Percentiles rank a stretch among this genome's conserved stretches.
Evolutionary conservation across 2,888 invertebrate genomes (phyloP).

Genomic region (Gortyna flavago): DNA sequence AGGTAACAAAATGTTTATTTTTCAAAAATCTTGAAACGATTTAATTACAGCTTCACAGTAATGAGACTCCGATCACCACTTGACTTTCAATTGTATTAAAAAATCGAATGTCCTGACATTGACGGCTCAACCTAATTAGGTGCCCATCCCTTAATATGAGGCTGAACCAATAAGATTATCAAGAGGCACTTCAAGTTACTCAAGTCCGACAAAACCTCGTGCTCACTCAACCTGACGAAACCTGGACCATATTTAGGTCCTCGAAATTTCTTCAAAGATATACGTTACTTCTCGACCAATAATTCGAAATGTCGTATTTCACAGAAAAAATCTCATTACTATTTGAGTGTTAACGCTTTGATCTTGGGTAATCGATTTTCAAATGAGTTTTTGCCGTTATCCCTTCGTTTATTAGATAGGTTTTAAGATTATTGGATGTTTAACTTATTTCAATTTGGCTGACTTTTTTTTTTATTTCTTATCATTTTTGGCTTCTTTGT

Average conservation of each 20-base stretch:
- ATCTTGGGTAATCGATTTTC: conserved; percentile 50
- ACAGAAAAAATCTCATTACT: conserved; percentile 52
- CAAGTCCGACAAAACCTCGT: conserved; percentile 25
- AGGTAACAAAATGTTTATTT: background rate
- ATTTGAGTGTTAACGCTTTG: conserved; percentile 45
- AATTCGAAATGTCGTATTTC: conserved; percentile 42
- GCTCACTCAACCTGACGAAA: conserved; percentile 34
- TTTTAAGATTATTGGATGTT: background rate
- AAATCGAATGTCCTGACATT: conserved; percentile 38
- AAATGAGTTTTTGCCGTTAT: conserved; percentile 42
- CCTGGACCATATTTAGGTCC: background rate
- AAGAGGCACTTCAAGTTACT: conserved; percentile 24
- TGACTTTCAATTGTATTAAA: conserved; percentile 40
- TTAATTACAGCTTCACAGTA: conserved; percentile 34
- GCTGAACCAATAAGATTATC: conserved; percentile 38
- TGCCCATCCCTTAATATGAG: conserved; percentile 7
- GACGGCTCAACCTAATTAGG: conserved; percentile 39
- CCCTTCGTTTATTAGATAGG: conserved; percentile 5
- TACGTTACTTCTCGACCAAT: conserved; percentile 32
- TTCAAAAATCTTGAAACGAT: conserved; percentile 7
- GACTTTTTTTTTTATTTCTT: too few species aligned
- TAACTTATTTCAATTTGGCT: conserved; percentile 1
- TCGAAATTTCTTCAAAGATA: conserved; percentile 39
- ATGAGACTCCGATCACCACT: conserved; percentile 25
- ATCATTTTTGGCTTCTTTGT: background rate